Conservation (phyloP, 2,113 vertebrate species). For the Halichoeres trimaculatus region DNA sequence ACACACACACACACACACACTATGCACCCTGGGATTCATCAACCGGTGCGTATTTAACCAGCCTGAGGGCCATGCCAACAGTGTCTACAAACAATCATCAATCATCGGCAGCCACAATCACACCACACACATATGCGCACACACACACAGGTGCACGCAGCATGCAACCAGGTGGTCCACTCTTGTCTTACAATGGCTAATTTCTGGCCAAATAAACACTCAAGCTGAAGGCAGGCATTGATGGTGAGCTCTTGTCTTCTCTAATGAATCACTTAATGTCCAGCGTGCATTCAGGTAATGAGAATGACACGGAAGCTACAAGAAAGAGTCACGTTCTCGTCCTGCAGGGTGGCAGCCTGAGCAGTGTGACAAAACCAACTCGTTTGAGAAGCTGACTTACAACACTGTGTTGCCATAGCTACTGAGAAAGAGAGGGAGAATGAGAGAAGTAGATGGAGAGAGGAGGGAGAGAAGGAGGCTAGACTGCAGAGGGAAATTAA, state of each 20-base stretch:
- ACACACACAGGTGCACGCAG: slow-evolving; percentile 17
- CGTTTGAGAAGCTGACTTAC: slow-evolving; percentile 71
- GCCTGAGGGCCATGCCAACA: slow-evolving; percentile 55
- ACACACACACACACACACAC: slow-evolving; percentile 20
- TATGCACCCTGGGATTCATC: slow-evolving; percentile 36
- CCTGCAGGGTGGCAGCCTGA: slow-evolving; percentile 48
- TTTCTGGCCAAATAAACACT: slow-evolving; percentile 65
- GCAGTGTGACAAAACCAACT: slow-evolving; percentile 66
- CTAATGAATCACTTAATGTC: slow-evolving; percentile 72
- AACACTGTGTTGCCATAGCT: slow-evolving; percentile 78
- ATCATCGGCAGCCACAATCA: slow-evolving; percentile 55
- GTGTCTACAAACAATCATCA: slow-evolving; percentile 71
- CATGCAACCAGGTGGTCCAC: slow-evolving; percentile 63
- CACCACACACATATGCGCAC: slow-evolving; percentile 6
- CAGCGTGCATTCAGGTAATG: slow-evolving; percentile 47
- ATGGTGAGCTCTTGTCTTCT: slow-evolving; percentile 56
- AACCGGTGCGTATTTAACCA: slow-evolving; percentile 58
- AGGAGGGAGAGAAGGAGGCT: slow-evolving; percentile 39
- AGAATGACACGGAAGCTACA: slow-evolving; percentile 34
- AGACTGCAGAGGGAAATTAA: slow-evolving; percentile 70
- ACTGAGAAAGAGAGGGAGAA: slow-evolving; percentile 62
- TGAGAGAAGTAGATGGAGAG: slow-evolving; percentile 31
- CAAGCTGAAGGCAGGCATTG: slow-evolving; percentile 53
- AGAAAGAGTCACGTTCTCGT: slow-evolving; percentile 17
- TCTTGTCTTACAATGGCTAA: slow-evolving; percentile 62